A percentile compares a stretch with the other conserved stretches of the same genome.
These are phyloP conservation scores for Prinia subflava DNA, from an alignment of 2,113 vertebrate species.

Conservation along the genomic window DNA sequence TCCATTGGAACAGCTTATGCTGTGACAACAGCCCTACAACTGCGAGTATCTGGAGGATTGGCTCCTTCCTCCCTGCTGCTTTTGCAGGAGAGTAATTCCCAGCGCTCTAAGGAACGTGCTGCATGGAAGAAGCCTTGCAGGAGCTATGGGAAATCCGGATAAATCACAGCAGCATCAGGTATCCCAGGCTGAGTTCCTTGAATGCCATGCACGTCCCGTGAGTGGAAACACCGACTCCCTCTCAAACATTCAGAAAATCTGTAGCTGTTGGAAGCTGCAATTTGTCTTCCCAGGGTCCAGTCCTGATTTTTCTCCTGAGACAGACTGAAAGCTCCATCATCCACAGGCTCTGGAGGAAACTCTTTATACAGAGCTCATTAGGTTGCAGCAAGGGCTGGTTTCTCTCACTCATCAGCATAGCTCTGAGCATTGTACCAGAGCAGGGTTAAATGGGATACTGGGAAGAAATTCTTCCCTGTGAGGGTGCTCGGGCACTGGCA, in stretches of 20 bases:
- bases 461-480: not conserved
- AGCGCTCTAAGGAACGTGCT: accelerated
- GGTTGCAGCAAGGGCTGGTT: not conserved
- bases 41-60: not conserved
- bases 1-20: not conserved
- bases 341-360: not conserved
- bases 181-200: not conserved
- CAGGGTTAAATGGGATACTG: not conserved
- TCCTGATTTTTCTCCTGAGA: not conserved
- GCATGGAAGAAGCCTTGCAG: not conserved
- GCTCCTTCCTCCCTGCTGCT: not conserved
- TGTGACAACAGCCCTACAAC: not conserved
- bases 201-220: accelerated
- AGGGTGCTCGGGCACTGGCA: not conserved
- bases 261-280: not conserved
- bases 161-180: not conserved
- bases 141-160: not conserved
- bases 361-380: not conserved
- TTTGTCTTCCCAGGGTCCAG: not conserved
- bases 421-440: not conserved
- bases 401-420: not conserved
- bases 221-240: not conserved
- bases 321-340: not conserved
- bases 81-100: not conserved
- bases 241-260: not conserved